Base-by-base conservation (phyloP, 2,113 vertebrate genomes). In the Malurus alboscapulatus region DNA sequence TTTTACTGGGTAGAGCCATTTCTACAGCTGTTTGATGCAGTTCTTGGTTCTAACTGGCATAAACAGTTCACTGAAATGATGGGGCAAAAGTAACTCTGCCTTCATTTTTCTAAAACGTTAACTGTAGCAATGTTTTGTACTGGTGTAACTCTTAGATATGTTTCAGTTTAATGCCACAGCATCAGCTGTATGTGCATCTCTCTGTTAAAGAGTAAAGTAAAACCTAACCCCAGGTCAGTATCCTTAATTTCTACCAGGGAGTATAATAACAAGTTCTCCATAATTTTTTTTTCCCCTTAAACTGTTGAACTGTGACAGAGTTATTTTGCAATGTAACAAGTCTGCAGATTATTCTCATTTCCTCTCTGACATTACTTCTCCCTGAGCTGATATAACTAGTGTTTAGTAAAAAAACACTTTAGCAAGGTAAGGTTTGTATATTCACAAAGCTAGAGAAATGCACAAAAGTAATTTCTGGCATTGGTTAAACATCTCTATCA, bases 261-360 rank as follows among this genome's bases (percentile, higher is more conserved):
- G 10, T 45, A 25, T 20, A 45, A 54, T 68, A 91, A 63, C 44
- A 88, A 65, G 0, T 20, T 34, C 8, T 34, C 53, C 1, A 7
- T 26, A 7, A 0, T 7, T 11, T 27, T 14, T 1, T 8, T 27
- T 68, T 47, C n/a, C 18, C 4, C 68, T 76, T 36, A 51, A 88
- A 82, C 15, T 36, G 30, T 17, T 65, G 51, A 90, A 65, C 86
- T 69, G 50, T 63, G 34, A 82, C 89, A 67, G 68, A 93, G 57
- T 74, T 93, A 57, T 92, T 92, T 91, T 83, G 68, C 84, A 95
- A 34, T 21, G 92, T 91, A 79, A 95, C 51, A 96, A 94, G 84
- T 91, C 90, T 90, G 48, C 53, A 96, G 87, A 95, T 30, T 83
- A 93, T 93, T 92, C 81, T 92, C 53, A 88, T 95, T 94, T 95